phyloP scores from a whole-genome alignment of 2,113 vertebrate genomes.

The Oncorhynchus gorbuscha region DNA sequence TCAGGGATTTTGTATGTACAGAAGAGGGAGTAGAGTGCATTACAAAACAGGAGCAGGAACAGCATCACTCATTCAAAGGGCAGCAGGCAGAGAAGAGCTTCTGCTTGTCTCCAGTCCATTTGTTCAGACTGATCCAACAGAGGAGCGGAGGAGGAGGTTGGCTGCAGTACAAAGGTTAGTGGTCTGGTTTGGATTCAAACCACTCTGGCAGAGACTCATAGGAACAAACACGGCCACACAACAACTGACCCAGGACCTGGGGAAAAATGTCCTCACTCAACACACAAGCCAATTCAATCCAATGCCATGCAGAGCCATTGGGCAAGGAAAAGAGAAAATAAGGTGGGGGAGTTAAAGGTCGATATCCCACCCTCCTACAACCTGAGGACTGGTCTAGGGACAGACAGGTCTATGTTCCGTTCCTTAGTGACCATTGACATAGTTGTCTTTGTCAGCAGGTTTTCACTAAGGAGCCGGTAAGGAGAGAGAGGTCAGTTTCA shows the following conservation, averaged over 20 bases:
- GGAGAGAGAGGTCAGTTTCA: constrained; percentile 19
- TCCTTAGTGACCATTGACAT: constrained; percentile 4
- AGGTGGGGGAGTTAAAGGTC: constrained; percentile 36
- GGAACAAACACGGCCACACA: constrained; percentile 4
- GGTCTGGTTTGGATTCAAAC: not conserved
- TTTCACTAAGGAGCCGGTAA: constrained; percentile 1
- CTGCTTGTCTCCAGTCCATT: not conserved
- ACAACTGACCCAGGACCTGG: not conserved
- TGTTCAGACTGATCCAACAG: constrained; percentile 5
- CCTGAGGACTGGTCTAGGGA: constrained; percentile 54
- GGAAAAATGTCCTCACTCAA: not conserved
- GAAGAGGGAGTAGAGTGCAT: no score
- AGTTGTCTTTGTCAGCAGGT: no score
- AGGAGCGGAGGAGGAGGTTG: not conserved
- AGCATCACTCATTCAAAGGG: not conserved
- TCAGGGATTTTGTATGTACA: no score
- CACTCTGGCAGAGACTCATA: not conserved
- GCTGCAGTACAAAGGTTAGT: not conserved
- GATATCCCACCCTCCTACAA: constrained; percentile 50
- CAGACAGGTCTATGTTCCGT: constrained; percentile 30
- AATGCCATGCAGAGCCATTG: constrained; percentile 9
- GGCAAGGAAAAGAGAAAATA: constrained; percentile 3
- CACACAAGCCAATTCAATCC: constrained; percentile 1
- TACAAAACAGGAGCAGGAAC: no score
- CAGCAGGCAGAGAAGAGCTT: not conserved